A percentile compares a stretch with the other conserved stretches of the same genome.
These are phyloP conservation scores for Papilio helenus DNA, from an alignment of 1,140 invertebrate genomes.

Conservation along the genomic window DNA sequence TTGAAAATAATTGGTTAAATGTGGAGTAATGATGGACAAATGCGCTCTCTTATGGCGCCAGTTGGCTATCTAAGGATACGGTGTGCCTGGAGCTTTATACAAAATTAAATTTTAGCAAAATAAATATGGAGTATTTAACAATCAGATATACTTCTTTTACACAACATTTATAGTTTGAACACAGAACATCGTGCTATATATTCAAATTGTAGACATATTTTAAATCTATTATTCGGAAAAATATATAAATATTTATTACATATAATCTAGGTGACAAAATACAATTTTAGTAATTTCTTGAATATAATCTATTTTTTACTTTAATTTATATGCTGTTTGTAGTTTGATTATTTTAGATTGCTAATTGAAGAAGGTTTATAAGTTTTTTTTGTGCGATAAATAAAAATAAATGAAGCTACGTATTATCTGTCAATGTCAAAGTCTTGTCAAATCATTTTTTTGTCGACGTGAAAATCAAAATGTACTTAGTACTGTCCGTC, in stretches of 20 bases:
- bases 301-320: slow-evolving; percentile 48
- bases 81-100: slow-evolving; percentile 37
- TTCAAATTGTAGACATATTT: slow-evolving; percentile 76
- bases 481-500: slow-evolving; percentile 54
- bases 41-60: neutral
- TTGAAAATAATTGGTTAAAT: slow-evolving; percentile 15
- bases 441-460: slow-evolving; percentile 76
- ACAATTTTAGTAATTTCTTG: slow-evolving; percentile 62
- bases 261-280: slow-evolving; percentile 69
- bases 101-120: slow-evolving; percentile 54
- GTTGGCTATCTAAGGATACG: neutral
- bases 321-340: slow-evolving; percentile 26
- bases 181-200: slow-evolving; percentile 73
- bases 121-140: slow-evolving; percentile 47
- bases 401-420: slow-evolving; percentile 53
- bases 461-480: slow-evolving; percentile 54
- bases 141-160: slow-evolving; percentile 61
- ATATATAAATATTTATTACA: slow-evolving; percentile 67
- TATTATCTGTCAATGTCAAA: slow-evolving; percentile 71
- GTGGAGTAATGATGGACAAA: slow-evolving; percentile 6
- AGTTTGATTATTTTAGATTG: slow-evolving; percentile 10
- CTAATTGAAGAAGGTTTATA: slow-evolving; percentile 27
- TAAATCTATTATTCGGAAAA: slow-evolving; percentile 70
- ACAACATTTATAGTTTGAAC: slow-evolving; percentile 75
- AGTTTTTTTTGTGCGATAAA: slow-evolving; percentile 69